phyloP scores from a whole-genome alignment of 2,113 vertebrate genomes.

The Anarrhichthys ocellatus region DNA sequence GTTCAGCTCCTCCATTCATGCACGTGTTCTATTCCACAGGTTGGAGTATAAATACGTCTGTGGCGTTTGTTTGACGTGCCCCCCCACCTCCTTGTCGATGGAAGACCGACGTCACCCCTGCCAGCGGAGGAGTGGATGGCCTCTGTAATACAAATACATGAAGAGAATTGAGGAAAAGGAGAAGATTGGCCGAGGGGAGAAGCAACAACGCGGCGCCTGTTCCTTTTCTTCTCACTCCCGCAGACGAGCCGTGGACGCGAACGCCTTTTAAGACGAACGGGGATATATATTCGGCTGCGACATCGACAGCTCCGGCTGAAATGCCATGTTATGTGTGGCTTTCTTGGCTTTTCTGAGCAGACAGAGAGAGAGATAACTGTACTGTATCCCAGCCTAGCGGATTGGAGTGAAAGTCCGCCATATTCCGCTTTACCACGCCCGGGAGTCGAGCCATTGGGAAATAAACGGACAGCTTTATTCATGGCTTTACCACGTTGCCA shows the following conservation, averaged over 20 bases:
- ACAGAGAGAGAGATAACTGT: conserved; percentile 69
- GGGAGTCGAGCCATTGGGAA: conserved; percentile 76
- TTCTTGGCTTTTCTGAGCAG: conserved; percentile 53
- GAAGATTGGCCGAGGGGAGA: conserved; percentile 53
- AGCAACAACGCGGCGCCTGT: conserved; percentile 13
- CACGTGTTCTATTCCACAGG: conserved; percentile 67
- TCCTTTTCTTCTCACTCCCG: not conserved
- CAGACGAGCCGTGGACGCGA: conserved; percentile 8
- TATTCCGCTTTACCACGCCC: conserved; percentile 86
- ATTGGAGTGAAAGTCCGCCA: conserved; percentile 85
- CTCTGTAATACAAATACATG: conserved; percentile 78
- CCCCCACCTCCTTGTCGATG: conserved; percentile 58
- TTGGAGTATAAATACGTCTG: conserved; percentile 47
- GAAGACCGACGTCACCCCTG: conserved; percentile 78
- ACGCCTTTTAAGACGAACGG: not conserved
- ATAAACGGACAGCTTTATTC: conserved; percentile 59
- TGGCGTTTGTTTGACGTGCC: conserved; percentile 67
- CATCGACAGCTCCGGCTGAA: conserved; percentile 12
- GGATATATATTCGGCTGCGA: not conserved
- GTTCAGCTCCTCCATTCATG: conserved; percentile 44
- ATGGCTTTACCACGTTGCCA: conserved; percentile 25
- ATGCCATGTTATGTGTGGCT: conserved; percentile 41
- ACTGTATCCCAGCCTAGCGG: conserved; percentile 72
- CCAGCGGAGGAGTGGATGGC: conserved; percentile 79
- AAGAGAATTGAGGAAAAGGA: conserved; percentile 74